Percentiles rank a stretch among this genome's conserved stretches.
phyloP scores from a whole-genome alignment of 2,888 invertebrate genomes.

The Lysandra coridon region DNA sequence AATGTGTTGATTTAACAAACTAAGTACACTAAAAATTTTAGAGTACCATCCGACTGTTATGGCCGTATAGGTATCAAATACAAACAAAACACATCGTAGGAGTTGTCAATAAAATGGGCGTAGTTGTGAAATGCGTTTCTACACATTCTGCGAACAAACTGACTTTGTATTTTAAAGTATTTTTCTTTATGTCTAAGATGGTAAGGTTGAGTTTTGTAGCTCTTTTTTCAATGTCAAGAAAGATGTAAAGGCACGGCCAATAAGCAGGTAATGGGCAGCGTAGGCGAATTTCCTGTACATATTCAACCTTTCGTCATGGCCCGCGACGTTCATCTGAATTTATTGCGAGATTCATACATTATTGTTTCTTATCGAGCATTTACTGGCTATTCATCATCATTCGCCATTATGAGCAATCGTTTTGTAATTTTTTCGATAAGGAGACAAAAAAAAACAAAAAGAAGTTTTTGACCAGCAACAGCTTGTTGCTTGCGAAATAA shows the following conservation, averaged over 20 bases:
- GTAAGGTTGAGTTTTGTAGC: constrained; percentile 47
- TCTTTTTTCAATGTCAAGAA: constrained; percentile 46
- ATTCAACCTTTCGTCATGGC: constrained; percentile 52
- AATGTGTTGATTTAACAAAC: no score
- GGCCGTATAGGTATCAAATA: constrained; percentile 39
- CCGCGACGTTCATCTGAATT: constrained; percentile 48
- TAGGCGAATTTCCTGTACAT: constrained; percentile 55
- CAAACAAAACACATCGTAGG: constrained; percentile 55
- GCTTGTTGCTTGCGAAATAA: no score
- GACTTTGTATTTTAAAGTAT: constrained; percentile 38
- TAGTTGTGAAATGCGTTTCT: constrained; percentile 60
- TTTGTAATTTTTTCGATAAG: background rate
- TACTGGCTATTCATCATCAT: background rate
- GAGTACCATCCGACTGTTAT: constrained; percentile 25
- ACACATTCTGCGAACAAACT: constrained; percentile 54
- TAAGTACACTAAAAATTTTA: background rate
- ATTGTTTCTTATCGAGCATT: background rate
- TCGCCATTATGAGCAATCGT: background rate
- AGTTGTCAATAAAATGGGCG: constrained; percentile 57
- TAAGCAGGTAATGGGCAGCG: constrained; percentile 58
- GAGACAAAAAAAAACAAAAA: no score
- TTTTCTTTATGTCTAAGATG: constrained; percentile 38
- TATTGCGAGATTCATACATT: constrained; percentile 8
- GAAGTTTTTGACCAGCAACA: no score
- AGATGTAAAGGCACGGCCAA: constrained; percentile 45